Percentiles rank a stretch among this genome's conserved stretches.
Conservation (phyloP, 2,113 vertebrate genomes). For the Indicator maculatus region DNA sequence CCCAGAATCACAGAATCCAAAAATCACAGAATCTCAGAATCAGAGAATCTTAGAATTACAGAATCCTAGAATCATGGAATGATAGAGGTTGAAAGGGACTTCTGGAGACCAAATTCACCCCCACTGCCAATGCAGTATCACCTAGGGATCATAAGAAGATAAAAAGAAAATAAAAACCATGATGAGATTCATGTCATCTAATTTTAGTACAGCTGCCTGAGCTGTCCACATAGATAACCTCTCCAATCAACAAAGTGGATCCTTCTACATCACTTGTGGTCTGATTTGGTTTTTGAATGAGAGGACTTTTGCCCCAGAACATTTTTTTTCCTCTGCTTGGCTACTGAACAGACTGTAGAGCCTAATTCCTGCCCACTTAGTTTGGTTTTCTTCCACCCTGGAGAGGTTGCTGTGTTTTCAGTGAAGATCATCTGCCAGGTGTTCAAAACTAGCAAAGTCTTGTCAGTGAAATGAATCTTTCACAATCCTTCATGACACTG, state of each 20-base stretch:
- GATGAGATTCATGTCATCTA: neutral
- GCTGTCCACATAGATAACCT: neutral
- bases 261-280: neutral
- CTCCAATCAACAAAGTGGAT: neutral
- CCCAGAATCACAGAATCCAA: too few species aligned
- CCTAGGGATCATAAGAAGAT: too few species aligned
- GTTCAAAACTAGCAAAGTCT: neutral
- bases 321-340: neutral
- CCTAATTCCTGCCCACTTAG: neutral
- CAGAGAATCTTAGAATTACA: too few species aligned
- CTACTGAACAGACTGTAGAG: neutral
- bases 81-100: too few species aligned
- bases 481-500: neutral
- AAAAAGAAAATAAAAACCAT: neutral
- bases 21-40: too few species aligned
- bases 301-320: neutral
- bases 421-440: neutral
- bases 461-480: neutral
- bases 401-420: neutral
- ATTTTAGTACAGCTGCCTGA: neutral
- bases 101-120: too few species aligned
- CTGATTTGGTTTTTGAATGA: neutral
- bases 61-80: too few species aligned
- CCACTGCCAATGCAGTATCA: too few species aligned
- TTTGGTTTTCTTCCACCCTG: neutral